Percentiles rank a stretch among this genome's conserved stretches.
These are phyloP conservation scores for Temnothorax longispinosus DNA, from an alignment of 1,140 invertebrate genomes.

Conservation along the genomic window DNA sequence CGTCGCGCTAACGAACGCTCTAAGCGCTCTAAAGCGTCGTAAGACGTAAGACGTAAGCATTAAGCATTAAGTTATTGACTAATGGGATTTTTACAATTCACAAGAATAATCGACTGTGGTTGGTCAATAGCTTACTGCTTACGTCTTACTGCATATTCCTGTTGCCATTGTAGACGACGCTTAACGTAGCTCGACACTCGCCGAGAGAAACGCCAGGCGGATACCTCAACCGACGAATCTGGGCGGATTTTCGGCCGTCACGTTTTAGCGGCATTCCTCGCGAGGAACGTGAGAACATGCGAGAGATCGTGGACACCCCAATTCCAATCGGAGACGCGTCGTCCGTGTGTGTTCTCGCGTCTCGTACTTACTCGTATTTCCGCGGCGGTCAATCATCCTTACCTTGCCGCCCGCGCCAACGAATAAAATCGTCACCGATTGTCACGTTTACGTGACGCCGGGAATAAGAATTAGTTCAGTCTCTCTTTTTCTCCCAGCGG, in stretches of 20 bases:
- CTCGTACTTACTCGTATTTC: not conserved
- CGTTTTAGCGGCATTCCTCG: not conserved
- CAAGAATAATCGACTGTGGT: too few relatives aligned
- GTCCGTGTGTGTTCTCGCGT: not conserved
- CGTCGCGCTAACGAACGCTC: too few relatives aligned
- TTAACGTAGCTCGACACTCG: too few relatives aligned
- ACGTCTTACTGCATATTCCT: too few relatives aligned
- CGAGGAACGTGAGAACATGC: not conserved
- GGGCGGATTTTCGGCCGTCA: not conserved
- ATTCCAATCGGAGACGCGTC: not conserved
- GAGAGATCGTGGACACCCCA: not conserved
- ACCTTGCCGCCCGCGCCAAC: not conserved
- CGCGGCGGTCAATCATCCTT: conserved; percentile 29
- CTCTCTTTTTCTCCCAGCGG: not conserved
- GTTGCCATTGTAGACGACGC: too few relatives aligned
- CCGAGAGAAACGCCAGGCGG: not conserved
- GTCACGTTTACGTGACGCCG: conserved; percentile 22
- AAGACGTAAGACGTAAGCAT: too few relatives aligned
- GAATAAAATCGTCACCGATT: not conserved
- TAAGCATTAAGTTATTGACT: too few relatives aligned
- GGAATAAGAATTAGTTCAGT: conserved; percentile 13
- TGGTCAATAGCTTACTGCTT: too few relatives aligned
- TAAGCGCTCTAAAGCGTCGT: too few relatives aligned
- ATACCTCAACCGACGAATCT: not conserved
- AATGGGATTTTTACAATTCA: too few relatives aligned